Percentiles rank a stretch among this genome's conserved stretches.
phyloP scores from a whole-genome alignment of 2,113 vertebrate species.

The Hiodon tergisus region DNA sequence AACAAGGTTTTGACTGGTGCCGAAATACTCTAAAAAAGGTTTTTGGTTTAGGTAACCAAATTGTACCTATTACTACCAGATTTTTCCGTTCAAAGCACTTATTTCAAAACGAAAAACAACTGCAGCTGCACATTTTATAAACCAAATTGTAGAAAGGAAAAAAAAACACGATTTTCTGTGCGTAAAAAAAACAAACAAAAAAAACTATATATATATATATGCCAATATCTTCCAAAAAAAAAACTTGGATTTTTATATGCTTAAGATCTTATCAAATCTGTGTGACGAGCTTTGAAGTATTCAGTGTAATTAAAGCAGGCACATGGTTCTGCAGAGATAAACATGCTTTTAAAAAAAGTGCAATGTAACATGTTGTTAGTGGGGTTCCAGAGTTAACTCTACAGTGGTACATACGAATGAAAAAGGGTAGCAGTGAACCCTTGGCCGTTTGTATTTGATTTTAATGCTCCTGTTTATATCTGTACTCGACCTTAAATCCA shows the following conservation, averaged over 20 bases:
- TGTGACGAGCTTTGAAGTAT: conserved; percentile 33
- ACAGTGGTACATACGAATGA: conserved; percentile 20
- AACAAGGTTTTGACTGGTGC: conserved; percentile 7
- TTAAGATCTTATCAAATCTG: conserved; percentile 18
- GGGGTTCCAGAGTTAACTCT: conserved; percentile 12
- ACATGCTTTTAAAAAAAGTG: conserved; percentile 51
- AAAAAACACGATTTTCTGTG: conserved; percentile 23
- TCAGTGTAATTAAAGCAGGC: conserved; percentile 27
- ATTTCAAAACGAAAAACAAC: conserved; percentile 20
- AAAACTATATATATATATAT: conserved; percentile 13
- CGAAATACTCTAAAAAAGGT: conserved; percentile 14
- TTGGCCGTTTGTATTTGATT: no score
- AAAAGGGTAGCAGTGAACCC: conserved; percentile 27
- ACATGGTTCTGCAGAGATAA: conserved; percentile 26
- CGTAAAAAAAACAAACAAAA: conserved; percentile 12
- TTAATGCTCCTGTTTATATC: conserved; percentile 23
- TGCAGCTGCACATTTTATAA: conserved; percentile 12
- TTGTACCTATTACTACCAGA: conserved; percentile 28
- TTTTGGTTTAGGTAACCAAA: conserved; percentile 36
- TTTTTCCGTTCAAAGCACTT: conserved; percentile 42
- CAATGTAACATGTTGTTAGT: conserved; percentile 39
- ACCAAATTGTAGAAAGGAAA: conserved; percentile 15
- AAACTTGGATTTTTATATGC: conserved; percentile 33
- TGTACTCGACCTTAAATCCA: conserved; percentile 40
- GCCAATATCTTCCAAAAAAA: conserved; percentile 27